Conservation (phyloP, 1,140 invertebrate species). For the Leptinotarsa texana region DNA sequence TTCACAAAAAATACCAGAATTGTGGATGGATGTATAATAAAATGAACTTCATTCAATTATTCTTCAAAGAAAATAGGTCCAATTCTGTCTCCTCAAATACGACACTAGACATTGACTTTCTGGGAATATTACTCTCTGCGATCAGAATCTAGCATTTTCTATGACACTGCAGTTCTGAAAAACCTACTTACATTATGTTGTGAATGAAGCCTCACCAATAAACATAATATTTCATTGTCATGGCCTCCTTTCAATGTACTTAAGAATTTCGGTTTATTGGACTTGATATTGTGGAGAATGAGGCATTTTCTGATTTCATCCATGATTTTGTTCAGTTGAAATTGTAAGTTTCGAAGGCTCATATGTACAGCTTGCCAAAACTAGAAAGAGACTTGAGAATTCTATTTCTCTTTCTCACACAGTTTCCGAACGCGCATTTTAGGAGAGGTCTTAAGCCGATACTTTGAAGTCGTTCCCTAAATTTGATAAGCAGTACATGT, state of each 20-base stretch:
- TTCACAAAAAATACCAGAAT: neutral
- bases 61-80: neutral
- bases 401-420: too few relatives aligned
- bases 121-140: neutral
- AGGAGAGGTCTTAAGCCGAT: too few relatives aligned
- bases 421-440: too few relatives aligned
- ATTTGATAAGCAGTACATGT: neutral
- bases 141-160: neutral
- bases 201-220: neutral
- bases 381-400: too few relatives aligned
- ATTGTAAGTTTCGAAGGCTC: neutral
- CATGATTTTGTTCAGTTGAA: neutral
- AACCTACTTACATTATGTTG: neutral
- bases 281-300: neutral
- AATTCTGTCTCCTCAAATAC: neutral
- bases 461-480: too few relatives aligned
- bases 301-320: neutral
- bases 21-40: neutral
- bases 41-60: neutral
- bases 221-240: neutral
- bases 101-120: neutral
- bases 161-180: neutral
- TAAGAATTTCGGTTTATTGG: neutral
- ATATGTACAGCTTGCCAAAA: too few relatives aligned
- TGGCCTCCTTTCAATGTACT: neutral